These are phyloP conservation scores for Plusia festucae DNA, from an alignment of 2,888 invertebrate species.

Conservation along the genomic window DNA sequence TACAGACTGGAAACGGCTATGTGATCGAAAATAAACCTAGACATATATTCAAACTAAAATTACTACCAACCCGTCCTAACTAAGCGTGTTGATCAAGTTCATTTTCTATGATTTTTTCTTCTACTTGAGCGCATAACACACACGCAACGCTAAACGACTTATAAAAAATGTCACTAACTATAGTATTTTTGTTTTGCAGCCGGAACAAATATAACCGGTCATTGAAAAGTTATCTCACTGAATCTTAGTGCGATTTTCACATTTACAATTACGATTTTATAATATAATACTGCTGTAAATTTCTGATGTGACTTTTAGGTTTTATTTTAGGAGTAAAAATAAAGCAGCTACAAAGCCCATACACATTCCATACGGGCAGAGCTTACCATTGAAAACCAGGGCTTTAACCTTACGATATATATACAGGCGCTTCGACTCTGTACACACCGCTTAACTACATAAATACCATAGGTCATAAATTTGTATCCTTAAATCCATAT, in stretches of 20 bases:
- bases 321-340: background rate
- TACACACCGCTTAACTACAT: constrained; percentile 1
- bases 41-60: too few species aligned
- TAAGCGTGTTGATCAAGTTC: too few species aligned
- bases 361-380: background rate
- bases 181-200: too few species aligned
- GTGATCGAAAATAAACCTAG: too few species aligned
- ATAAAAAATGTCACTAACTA: too few species aligned
- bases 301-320: background rate
- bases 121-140: too few species aligned
- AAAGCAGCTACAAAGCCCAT: background rate
- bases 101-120: too few species aligned
- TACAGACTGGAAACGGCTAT: too few species aligned
- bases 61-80: too few species aligned
- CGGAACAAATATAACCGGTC: background rate
- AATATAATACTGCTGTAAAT: background rate
- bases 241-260: background rate
- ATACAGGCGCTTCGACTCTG: background rate
- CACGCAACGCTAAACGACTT: too few species aligned
- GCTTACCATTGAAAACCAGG: constrained; percentile 1
- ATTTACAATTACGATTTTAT: too few species aligned
- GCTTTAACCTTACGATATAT: background rate
- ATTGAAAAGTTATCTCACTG: background rate
- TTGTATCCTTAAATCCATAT: background rate
- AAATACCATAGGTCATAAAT: constrained; percentile 4